phyloP scores from a whole-genome alignment of 2,888 invertebrate species.

The Eristalis intricaria region DNA sequence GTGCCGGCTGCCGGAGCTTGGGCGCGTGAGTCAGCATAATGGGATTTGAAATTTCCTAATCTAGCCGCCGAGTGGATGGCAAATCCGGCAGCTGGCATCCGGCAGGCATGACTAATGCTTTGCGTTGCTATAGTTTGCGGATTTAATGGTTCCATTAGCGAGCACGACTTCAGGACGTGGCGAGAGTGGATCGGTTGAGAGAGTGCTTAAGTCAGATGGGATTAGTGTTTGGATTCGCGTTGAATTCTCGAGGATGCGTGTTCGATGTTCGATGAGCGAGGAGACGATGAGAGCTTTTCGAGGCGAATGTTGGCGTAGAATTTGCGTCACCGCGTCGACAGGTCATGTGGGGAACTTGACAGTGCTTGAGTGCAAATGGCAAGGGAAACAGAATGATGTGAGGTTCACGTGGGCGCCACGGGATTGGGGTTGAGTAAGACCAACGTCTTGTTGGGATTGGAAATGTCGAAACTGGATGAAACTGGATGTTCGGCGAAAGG shows the following conservation, averaged over 20 bases:
- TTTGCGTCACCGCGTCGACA: neutral
- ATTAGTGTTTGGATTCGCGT: neutral
- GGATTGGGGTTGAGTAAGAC: neutral
- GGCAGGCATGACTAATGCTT: slow-evolving; percentile 38
- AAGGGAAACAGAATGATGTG: neutral
- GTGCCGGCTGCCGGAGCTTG: neutral
- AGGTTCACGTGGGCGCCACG: neutral
- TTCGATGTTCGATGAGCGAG: too few relatives aligned
- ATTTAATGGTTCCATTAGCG: neutral
- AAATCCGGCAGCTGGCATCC: slow-evolving; percentile 49
- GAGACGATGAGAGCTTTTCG: neutral
- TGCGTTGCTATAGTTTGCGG: slow-evolving; percentile 4
- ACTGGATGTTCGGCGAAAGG: too few relatives aligned
- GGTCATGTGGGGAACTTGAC: neutral
- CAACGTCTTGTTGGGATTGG: neutral
- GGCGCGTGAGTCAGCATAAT: slow-evolving; percentile 2
- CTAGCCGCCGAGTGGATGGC: neutral
- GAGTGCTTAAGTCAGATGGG: neutral
- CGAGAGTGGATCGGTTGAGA: neutral
- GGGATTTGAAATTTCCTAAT: slow-evolving; percentile 33
- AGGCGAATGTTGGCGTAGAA: neutral
- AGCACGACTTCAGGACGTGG: neutral
- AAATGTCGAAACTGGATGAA: too few relatives aligned
- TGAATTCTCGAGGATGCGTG: neutral
- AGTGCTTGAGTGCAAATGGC: neutral